Conservation (phyloP, 2,113 vertebrate genomes). For the Dolichotis patagonum region DNA sequence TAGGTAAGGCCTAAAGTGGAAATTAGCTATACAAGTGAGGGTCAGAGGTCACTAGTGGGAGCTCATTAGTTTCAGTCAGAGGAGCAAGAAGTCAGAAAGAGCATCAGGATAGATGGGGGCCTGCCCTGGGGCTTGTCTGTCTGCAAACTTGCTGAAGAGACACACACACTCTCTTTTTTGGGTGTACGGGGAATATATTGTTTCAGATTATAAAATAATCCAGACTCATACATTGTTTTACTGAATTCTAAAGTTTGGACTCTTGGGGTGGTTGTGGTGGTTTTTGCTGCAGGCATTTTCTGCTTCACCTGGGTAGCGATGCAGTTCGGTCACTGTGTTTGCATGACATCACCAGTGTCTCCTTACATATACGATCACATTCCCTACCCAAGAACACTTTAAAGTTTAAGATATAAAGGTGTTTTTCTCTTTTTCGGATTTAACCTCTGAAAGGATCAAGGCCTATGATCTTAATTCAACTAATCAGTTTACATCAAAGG, state of each 20-base stretch:
- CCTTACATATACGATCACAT: not conserved
- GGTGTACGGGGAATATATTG: not conserved
- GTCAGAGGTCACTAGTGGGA: not conserved
- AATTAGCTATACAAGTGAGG: not conserved
- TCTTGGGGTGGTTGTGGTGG: not conserved
- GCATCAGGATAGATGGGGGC: too few relatives aligned
- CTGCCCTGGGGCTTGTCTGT: not conserved
- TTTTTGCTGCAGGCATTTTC: not conserved
- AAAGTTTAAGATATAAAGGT: not conserved
- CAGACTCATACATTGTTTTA: not conserved
- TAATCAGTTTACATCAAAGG: not conserved
- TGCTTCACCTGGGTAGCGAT: not conserved
- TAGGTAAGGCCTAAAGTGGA: not conserved
- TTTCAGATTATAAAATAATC: slow-evolving; percentile 1
- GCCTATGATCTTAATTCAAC: not conserved
- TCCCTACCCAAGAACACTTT: not conserved
- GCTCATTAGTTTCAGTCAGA: not conserved
- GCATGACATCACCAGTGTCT: not conserved
- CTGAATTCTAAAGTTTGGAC: not conserved
- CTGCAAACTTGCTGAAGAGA: not conserved
- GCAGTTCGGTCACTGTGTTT: not conserved
- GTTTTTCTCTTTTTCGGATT: slow-evolving; percentile 13
- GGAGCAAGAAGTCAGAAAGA: not conserved
- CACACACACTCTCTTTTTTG: not conserved
- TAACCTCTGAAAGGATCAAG: not conserved